These are phyloP conservation scores for Nomada ferruginata DNA, from an alignment of 2,888 invertebrate species.

Conservation along the genomic window DNA sequence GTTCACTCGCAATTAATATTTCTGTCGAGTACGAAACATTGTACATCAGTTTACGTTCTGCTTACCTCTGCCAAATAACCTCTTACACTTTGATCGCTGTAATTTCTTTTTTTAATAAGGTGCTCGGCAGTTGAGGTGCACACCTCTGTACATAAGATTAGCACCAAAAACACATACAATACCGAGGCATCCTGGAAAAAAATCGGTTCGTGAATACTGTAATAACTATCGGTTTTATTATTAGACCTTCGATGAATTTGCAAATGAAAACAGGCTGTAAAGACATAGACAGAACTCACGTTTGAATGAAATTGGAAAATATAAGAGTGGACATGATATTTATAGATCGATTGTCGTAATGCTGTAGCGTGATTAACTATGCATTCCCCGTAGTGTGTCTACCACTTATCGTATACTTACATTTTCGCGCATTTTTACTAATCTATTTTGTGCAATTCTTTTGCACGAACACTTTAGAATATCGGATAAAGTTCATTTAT, in stretches of 20 bases:
- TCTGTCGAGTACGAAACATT: neutral
- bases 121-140: slow-evolving; percentile 58
- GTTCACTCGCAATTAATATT: neutral
- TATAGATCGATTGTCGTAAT: slow-evolving; percentile 12
- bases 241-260: neutral
- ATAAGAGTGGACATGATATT: neutral
- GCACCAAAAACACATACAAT: slow-evolving; percentile 60
- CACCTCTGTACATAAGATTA: slow-evolving; percentile 65
- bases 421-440: slow-evolving; percentile 40
- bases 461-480: slow-evolving; percentile 28
- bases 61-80: slow-evolving; percentile 93
- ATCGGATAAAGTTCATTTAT: slow-evolving; percentile 13
- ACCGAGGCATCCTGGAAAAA: slow-evolving; percentile 46
- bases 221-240: neutral
- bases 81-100: slow-evolving; percentile 92
- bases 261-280: neutral
- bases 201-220: neutral
- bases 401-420: slow-evolving; percentile 27
- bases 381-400: neutral
- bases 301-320: neutral
- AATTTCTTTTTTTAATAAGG: slow-evolving; percentile 88
- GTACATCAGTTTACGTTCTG: neutral
- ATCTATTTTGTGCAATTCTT: slow-evolving; percentile 6
- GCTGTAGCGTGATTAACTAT: slow-evolving; percentile 2
- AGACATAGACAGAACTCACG: neutral